Conservation (phyloP, 30 jellyfish, hydroid and myxozoan genomes). For the Turritopsis dohrnii region DNA sequence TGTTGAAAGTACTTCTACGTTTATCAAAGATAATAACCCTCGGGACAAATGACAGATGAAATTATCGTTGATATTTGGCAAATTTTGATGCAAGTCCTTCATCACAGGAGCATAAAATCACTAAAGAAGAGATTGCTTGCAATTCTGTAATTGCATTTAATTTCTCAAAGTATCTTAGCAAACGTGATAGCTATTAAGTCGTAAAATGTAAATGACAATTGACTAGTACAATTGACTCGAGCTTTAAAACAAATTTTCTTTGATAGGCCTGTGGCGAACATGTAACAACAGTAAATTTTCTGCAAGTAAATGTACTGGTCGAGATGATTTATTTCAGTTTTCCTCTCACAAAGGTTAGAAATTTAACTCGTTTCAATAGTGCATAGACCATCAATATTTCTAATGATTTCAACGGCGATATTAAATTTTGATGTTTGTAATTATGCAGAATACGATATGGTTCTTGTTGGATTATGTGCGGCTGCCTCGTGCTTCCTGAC, state of each 20-base stretch:
- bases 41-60: too few species aligned
- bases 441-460: not conserved
- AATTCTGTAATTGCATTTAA: too few species aligned
- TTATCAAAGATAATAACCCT: too few species aligned
- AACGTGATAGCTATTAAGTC: too few species aligned
- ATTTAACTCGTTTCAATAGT: too few species aligned
- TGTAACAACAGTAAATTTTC: not conserved
- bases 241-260: not conserved
- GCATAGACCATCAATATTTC: too few species aligned
- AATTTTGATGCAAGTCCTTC: too few species aligned
- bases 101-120: too few species aligned
- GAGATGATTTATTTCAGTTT: slow-evolving; percentile 11
- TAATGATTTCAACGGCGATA: not conserved
- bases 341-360: not conserved
- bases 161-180: too few species aligned
- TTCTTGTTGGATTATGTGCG: not conserved
- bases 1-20: too few species aligned
- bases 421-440: not conserved
- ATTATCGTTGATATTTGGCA: too few species aligned
- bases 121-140: too few species aligned
- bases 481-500: not conserved
- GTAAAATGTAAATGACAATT: not conserved
- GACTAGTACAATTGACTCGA: not conserved
- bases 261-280: not conserved
- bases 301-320: not conserved